phyloP scores from a whole-genome alignment of 2,113 vertebrate species.

The Fulmarus glacialis region DNA sequence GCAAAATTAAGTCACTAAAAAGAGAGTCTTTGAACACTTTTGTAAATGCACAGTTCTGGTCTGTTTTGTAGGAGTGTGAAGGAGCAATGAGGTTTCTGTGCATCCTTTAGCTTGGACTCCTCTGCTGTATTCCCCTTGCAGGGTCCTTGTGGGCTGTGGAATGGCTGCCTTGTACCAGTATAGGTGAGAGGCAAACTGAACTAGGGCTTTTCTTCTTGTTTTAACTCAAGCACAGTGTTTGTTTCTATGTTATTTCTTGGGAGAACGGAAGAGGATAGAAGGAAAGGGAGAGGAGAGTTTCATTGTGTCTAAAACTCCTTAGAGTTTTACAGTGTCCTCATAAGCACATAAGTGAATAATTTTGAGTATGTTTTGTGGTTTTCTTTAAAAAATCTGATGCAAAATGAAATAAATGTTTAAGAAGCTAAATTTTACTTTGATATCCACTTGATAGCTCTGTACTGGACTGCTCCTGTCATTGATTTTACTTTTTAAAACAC shows the following conservation, averaged over 20 bases:
- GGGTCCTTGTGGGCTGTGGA: not conserved
- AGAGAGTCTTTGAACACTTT: rapidly evolving
- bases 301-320: not conserved
- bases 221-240: not conserved
- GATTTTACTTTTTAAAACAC: slow-evolving; percentile 59
- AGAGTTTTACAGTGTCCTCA: not conserved
- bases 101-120: not conserved
- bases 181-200: rapidly evolving
- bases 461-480: slow-evolving; percentile 30
- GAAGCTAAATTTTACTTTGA: slow-evolving; percentile 48
- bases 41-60: not conserved
- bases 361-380: not conserved
- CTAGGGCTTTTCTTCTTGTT: not conserved
- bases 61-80: not conserved
- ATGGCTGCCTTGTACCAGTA: rapidly evolving
- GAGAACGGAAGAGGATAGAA: not conserved
- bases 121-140: not conserved
- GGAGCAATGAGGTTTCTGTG: not conserved
- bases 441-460: slow-evolving; percentile 19
- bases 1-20: not conserved
- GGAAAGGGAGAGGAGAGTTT: not conserved
- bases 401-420: not conserved
- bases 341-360: not conserved
- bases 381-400: not conserved
- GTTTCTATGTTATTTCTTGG: not conserved